Evolutionary conservation across 1,140 invertebrate genomes (phyloP).

Genomic region (Trigoniulus corallinus): DNA sequence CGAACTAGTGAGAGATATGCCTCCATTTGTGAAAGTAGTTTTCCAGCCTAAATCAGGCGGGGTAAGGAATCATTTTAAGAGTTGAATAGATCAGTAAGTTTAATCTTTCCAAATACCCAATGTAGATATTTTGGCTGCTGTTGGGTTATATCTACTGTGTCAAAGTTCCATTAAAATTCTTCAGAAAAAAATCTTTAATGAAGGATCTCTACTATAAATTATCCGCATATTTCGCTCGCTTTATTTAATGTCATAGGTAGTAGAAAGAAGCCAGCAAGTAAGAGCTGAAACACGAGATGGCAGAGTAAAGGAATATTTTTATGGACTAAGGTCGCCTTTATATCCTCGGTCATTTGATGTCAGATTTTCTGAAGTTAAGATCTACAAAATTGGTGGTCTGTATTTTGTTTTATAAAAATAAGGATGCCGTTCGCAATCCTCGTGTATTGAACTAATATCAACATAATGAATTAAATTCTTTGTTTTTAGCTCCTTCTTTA

Average conservation of each 20-base stretch:
- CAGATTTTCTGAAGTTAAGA: conserved; percentile 65
- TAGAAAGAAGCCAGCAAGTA: conserved; percentile 55
- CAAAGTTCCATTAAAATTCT: too few relatives aligned
- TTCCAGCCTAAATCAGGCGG: conserved; percentile 92
- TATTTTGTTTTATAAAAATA: neutral
- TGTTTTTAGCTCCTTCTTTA: conserved; percentile 49
- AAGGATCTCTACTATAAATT: too few relatives aligned
- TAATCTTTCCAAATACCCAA: neutral
- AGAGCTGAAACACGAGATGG: conserved; percentile 58
- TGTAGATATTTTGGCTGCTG: too few relatives aligned
- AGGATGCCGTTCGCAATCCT: neutral
- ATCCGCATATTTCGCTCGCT: too few relatives aligned
- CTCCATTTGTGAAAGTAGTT: conserved; percentile 79
- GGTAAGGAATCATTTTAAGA: conserved; percentile 34
- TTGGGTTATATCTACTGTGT: too few relatives aligned
- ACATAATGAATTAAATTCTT: neutral
- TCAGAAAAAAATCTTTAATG: too few relatives aligned
- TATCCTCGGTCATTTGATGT: conserved; percentile 88
- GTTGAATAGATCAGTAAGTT: neutral
- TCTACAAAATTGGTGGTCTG: conserved; percentile 75
- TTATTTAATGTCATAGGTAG: conserved; percentile 39
- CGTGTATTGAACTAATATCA: neutral
- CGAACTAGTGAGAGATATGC: conserved; percentile 83
- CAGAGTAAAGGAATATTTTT: conserved; percentile 86
- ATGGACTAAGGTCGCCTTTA: conserved; percentile 60